Evolutionary conservation across 2,797 vertebrate genomes (phyloP), one percentile per base, ranked within the genome.

Genomic region (Rachycentron canadum): DNA sequence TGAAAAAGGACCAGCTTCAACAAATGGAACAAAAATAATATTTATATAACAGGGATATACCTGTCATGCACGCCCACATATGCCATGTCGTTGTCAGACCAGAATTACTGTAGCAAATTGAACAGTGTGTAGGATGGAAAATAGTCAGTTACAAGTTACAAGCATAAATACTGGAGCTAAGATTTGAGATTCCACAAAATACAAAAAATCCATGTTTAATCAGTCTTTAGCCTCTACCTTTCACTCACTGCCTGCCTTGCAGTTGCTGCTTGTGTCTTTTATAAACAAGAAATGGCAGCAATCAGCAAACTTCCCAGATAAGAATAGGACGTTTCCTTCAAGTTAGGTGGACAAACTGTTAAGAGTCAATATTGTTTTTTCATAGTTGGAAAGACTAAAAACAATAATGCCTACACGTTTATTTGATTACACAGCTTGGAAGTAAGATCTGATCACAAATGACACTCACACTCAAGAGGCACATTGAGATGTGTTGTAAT

Each of bases 11-110:
- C 14, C 58, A 69, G 64, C 34, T 61, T 11, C 14, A 34, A 63
- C 58, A 78, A 41, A 59, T 41, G 19, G 1, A 49, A 69, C 66
- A 17, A 63, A 78, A 49, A 69, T 16, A 76, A 45, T 32, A 69
- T 21, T n/a, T 0, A 38, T 17, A 59, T 69, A 49, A 49, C 13
- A 40, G 1, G 7, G 11, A 36, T 55, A 8, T 38, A 36, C 25
- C 26, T 28, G 52, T 26, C 40, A 32, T 53, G 14, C 45, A 73
- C 53, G 63, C 50, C 59, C 53, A 41, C 28, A 38, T 13, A 52
- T 32, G 65, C 25, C 4, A 23, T 11, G 6, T 1, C 0, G 30
- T 50, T 38, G 11, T 57, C 14, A 7, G 68, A 58, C 4, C 21
- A 56, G 21, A 53, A 5, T 23, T 25, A 34, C 34, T 26, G 13